These are phyloP conservation scores for Aplidium turbinatum DNA, from an alignment of 23 tunicate genomes.

Conservation along the genomic window DNA sequence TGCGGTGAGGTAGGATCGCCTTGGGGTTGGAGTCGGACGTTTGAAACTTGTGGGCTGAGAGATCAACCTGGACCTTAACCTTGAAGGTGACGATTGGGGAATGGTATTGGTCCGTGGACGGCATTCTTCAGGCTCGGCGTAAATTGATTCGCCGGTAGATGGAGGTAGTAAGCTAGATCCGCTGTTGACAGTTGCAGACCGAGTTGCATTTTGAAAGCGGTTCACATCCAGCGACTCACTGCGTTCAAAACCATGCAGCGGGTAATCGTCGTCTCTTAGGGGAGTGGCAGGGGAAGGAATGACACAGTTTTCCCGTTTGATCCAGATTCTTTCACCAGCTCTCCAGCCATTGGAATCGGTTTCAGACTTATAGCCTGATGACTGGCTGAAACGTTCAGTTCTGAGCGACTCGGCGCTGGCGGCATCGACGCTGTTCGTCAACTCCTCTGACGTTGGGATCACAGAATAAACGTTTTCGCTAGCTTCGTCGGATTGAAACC, in stretches of 20 bases:
- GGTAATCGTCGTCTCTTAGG: background rate
- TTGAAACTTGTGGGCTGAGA: background rate
- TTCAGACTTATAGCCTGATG: slow-evolving; percentile 80
- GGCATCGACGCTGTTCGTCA: background rate
- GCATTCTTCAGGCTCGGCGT: slow-evolving; percentile 32
- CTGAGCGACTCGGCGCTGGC: too few species aligned
- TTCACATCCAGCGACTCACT: slow-evolving; percentile 38
- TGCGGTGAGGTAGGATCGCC: slow-evolving; percentile 71
- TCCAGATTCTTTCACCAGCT: slow-evolving; percentile 33
- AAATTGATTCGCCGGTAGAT: slow-evolving; percentile 7
- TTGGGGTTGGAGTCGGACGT: slow-evolving; percentile 50
- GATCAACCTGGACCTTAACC: background rate
- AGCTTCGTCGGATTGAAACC: too few species aligned
- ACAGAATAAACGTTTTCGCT: too few species aligned
- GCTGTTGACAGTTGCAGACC: background rate
- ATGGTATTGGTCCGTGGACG: slow-evolving; percentile 29
- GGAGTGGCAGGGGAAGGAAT: slow-evolving; percentile 27
- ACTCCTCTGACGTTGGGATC: too few species aligned
- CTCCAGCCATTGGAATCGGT: slow-evolving; percentile 26
- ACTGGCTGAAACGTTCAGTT: slow-evolving; percentile 32
- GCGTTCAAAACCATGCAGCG: slow-evolving; percentile 8
- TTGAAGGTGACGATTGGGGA: slow-evolving; percentile 35
- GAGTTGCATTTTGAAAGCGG: background rate
- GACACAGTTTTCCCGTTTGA: slow-evolving; percentile 25
- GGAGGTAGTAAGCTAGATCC: slow-evolving; percentile 3